Evolutionary conservation across 2,797 vertebrate genomes (phyloP).

Genomic region (Bryconaethiops microstoma): DNA sequence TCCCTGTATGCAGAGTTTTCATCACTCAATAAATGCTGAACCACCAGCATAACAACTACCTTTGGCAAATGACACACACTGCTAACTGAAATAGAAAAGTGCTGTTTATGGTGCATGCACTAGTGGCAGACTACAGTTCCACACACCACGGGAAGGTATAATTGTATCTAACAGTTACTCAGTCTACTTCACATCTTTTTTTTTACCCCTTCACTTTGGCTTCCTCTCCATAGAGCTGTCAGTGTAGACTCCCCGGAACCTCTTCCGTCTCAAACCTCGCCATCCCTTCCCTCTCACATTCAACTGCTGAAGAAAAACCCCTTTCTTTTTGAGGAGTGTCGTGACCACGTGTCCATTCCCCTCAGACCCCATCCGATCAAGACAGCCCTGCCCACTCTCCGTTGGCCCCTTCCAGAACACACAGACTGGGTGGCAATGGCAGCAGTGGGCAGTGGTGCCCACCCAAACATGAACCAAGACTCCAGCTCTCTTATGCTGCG

Average conservation of each 20-base stretch:
- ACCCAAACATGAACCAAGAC: slow-evolving; percentile 40
- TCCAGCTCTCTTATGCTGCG: slow-evolving; percentile 46
- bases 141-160: too few relatives aligned
- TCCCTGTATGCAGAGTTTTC: too few relatives aligned
- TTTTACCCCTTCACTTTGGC: slow-evolving; percentile 4
- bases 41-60: too few relatives aligned
- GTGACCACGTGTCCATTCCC: slow-evolving; percentile 68
- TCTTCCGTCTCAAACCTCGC: slow-evolving; percentile 29
- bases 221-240: slow-evolving; percentile 51
- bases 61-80: too few relatives aligned
- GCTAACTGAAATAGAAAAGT: too few relatives aligned
- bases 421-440: slow-evolving; percentile 66
- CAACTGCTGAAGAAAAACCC: slow-evolving; percentile 47
- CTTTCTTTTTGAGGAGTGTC: slow-evolving; percentile 58
- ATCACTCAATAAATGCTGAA: too few relatives aligned
- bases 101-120: too few relatives aligned
- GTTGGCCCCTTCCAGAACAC: slow-evolving; percentile 68
- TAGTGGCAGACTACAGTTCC: too few relatives aligned
- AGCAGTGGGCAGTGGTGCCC: slow-evolving; percentile 35
- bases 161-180: too few relatives aligned
- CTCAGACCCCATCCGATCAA: slow-evolving; percentile 73
- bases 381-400: slow-evolving; percentile 50
- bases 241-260: slow-evolving; percentile 60
- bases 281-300: slow-evolving; percentile 26
- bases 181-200: not conserved